phyloP scores from a whole-genome alignment of 2,113 vertebrate genomes.

The Vidua chalybeata region DNA sequence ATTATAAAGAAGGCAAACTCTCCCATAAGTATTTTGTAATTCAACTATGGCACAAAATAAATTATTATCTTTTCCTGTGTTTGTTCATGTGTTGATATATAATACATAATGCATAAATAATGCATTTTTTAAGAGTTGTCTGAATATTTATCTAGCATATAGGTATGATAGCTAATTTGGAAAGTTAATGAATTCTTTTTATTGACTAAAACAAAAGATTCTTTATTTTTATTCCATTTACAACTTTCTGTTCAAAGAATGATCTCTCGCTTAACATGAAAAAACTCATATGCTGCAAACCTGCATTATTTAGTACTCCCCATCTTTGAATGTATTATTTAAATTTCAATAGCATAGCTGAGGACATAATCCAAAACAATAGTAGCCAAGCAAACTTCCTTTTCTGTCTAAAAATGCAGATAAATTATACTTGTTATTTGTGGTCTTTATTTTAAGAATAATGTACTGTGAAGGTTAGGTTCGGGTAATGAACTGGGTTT shows the following conservation, averaged over 20 bases:
- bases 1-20: neutral
- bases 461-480: neutral
- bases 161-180: neutral
- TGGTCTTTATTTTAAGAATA: neutral
- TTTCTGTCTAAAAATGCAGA: neutral
- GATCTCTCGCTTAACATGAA: neutral
- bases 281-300: neutral
- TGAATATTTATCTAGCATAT: neutral
- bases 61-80: neutral
- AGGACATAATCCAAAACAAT: neutral
- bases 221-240: neutral
- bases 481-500: neutral
- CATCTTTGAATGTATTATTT: neutral
- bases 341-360: neutral
- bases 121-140: neutral
- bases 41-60: neutral
- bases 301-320: neutral
- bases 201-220: neutral
- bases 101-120: neutral
- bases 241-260: neutral
- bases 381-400: neutral
- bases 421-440: neutral
- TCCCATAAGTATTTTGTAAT: neutral
- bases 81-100: neutral
- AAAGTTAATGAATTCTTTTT: neutral